phyloP scores from a whole-genome alignment of 2,797 vertebrate genomes.

The Melanotaenia nigrans region DNA sequence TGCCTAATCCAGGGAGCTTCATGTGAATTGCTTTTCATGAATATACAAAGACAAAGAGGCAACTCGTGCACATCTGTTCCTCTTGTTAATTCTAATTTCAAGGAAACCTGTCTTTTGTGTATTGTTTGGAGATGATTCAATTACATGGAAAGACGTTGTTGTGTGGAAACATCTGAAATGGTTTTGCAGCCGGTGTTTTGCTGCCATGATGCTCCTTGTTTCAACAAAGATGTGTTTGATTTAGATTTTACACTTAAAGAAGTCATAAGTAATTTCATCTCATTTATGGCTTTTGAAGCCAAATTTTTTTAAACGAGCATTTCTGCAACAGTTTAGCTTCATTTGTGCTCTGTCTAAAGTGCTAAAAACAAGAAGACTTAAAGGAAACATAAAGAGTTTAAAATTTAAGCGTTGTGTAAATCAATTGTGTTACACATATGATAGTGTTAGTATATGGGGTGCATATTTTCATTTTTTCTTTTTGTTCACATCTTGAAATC shows the following conservation, averaged over 20 bases:
- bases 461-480: background rate
- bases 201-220: background rate
- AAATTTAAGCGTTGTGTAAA: background rate
- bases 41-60: conserved; percentile 30
- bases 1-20: conserved; percentile 44
- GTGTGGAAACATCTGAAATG: conserved; percentile 2
- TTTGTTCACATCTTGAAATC: background rate
- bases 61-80: conserved; percentile 12
- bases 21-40: conserved; percentile 39
- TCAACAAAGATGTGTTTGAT: conserved; percentile 15
- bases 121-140: conserved; percentile 15
- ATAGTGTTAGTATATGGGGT: background rate
- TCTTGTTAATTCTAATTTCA: conserved; percentile 40
- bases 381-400: conserved; percentile 1
- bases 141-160: conserved; percentile 10
- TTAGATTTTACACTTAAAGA: background rate
- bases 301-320: background rate
- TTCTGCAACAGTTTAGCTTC: background rate
- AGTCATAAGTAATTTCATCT: background rate
- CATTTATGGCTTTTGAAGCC: background rate
- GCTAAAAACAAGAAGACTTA: background rate
- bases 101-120: conserved; percentile 16
- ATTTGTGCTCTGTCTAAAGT: background rate
- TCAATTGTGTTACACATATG: background rate
- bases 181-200: conserved; percentile 1